These are phyloP conservation scores for Abrostola triplasia DNA, from an alignment of 2,888 invertebrate species.

Conservation along the genomic window DNA sequence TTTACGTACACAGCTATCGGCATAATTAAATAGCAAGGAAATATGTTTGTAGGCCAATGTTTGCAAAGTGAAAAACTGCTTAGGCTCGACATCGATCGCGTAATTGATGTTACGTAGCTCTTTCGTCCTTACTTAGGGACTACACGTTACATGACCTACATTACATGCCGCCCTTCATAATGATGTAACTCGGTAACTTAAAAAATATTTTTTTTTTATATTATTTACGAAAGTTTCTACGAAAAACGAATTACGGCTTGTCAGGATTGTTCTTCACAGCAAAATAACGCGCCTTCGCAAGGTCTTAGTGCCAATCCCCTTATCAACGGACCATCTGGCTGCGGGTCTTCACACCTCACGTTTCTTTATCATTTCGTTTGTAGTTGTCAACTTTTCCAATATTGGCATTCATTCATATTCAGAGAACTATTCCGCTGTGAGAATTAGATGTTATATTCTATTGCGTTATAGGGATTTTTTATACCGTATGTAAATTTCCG, in stretches of 20 bases:
- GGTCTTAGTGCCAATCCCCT: slow-evolving; percentile 5
- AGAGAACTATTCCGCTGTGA: neutral
- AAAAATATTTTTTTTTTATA: neutral
- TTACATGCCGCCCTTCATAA: too few relatives aligned
- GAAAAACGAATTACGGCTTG: neutral
- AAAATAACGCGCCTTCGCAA: slow-evolving; percentile 17
- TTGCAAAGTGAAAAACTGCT: too few relatives aligned
- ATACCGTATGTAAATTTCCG: too few relatives aligned
- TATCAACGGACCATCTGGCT: slow-evolving; percentile 9
- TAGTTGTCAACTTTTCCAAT: neutral
- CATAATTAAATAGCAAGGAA: too few relatives aligned
- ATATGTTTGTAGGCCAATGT: too few relatives aligned
- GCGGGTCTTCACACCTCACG: slow-evolving; percentile 13
- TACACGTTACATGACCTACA: too few relatives aligned
- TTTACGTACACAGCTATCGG: too few relatives aligned
- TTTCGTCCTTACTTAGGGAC: too few relatives aligned
- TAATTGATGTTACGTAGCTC: too few relatives aligned
- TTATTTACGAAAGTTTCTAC: neutral
- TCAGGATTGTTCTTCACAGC: slow-evolving; percentile 12
- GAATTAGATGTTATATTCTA: too few relatives aligned
- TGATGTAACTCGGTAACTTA: neutral
- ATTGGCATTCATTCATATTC: neutral
- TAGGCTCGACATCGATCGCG: too few relatives aligned
- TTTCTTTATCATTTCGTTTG: slow-evolving; percentile 19
- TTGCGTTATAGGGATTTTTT: too few relatives aligned